Base-by-base conservation (phyloP, 2,888 invertebrate species). In the Brenthis daphne region DNA sequence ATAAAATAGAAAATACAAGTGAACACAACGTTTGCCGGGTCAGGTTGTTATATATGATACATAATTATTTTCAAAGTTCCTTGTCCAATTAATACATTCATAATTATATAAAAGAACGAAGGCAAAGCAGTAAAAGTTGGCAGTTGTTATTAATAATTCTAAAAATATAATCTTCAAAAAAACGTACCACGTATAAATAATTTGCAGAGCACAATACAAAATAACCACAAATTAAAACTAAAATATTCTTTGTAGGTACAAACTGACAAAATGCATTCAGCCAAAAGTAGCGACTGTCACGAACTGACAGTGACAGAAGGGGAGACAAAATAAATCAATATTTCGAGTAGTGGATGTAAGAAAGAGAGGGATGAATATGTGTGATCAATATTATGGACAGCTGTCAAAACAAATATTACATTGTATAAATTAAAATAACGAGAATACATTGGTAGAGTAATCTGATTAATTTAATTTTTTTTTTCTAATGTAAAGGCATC, bases 281-380 rank as follows among this genome's bases (percentile, higher is more conserved):
- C 63, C 33, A 24, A 29, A 12, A 56, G 56, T 47, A 60, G 50
- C 57, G 53, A 65, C 64, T 70, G 70, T 64, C 64, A 68, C 37
- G 33, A 53, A 67, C 58, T 75, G 72, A 71, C 73, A 66, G 63
- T 51, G 65, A 43, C 68, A 2, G 65, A 76, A 58, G 65, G 72
- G 69, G 73, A 75, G 13, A 55, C 50, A 55, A 58, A 47, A 70
- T n/a, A 57, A 72, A 76, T 76, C 75, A 61, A 76, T 75, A 76
- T 63, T 60, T 72, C 64, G 29, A 64, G 67, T 61, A 33, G n/a
- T 24, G 60, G 13, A 24, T 11, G 70, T 72, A 60, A 37, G 70
- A 70, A 57, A 54, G 51, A 56, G 72, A 72, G 54, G 57, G 65
- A 54, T 57, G 56, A 68, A 57, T n/a, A 51, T 67, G 57, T n/a